phyloP scores from a whole-genome alignment of 2,888 invertebrate genomes.

The Volucella zonaria region DNA sequence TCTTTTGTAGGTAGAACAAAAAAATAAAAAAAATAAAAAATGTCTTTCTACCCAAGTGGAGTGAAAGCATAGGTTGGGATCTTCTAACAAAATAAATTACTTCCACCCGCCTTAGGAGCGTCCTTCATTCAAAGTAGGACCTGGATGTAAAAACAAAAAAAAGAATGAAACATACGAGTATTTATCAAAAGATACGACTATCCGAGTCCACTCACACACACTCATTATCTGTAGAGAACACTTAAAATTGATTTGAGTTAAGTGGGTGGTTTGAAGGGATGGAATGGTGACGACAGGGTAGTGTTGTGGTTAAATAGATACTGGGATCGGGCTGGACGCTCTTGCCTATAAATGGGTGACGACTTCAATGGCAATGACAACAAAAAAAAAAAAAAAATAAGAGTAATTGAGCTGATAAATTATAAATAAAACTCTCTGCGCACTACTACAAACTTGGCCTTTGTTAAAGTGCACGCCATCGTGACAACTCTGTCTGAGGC shows the following conservation, averaged over 20 bases:
- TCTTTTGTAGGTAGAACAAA: too few relatives aligned
- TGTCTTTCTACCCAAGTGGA: too few relatives aligned
- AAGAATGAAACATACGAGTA: too few relatives aligned
- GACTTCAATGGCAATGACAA: too few relatives aligned
- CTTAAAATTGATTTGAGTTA: conserved; percentile 2
- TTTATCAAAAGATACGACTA: too few relatives aligned
- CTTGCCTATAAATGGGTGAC: too few relatives aligned
- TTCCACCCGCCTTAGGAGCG: conserved; percentile 40
- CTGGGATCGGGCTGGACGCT: too few relatives aligned
- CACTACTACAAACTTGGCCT: neutral
- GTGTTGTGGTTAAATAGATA: too few relatives aligned
- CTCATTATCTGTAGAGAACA: neutral
- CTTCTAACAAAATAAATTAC: conserved; percentile 46
- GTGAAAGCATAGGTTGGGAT: neutral
- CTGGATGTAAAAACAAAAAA: neutral
- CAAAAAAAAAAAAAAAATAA: neutral
- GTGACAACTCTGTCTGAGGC: conserved; percentile 16
- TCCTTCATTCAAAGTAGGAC: conserved; percentile 20
- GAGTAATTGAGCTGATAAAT: conserved; percentile 13
- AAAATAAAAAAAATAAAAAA: too few relatives aligned
- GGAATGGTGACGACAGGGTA: neutral
- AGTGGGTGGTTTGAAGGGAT: neutral
- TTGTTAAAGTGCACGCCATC: neutral
- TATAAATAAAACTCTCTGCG: conserved; percentile 13
- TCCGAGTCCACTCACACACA: neutral